Evolutionary conservation across 1,140 invertebrate genomes (phyloP).

Genomic region (Cecropterus lyciades): DNA sequence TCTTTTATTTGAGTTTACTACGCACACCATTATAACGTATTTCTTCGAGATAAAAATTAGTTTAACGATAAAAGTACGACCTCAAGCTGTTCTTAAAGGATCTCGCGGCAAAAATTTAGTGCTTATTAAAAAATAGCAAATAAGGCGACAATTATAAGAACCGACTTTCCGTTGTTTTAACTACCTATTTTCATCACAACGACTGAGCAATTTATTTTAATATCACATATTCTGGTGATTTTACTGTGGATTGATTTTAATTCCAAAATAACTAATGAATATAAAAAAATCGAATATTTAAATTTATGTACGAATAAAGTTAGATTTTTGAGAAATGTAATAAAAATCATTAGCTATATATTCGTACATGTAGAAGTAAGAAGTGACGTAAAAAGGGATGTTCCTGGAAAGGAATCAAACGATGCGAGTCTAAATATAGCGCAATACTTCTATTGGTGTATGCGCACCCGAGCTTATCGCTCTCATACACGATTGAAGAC

Average conservation of each 20-base stretch:
- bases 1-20: constrained; percentile 53
- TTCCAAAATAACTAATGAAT: neutral
- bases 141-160: too few species aligned
- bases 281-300: neutral
- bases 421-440: constrained; percentile 72
- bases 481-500: constrained; percentile 66
- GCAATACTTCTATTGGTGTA: constrained; percentile 54
- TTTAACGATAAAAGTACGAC: neutral
- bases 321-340: too few species aligned
- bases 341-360: too few species aligned
- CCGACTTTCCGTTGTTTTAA: too few species aligned
- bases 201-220: too few species aligned
- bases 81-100: neutral
- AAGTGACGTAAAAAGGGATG: constrained; percentile 48
- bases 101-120: neutral
- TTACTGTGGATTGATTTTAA: too few species aligned
- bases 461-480: constrained; percentile 74
- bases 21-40: neutral
- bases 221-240: too few species aligned
- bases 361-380: constrained; percentile 10
- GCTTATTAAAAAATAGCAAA: neutral
- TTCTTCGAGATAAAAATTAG: constrained; percentile 3
- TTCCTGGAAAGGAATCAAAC: constrained; percentile 54
- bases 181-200: too few species aligned
- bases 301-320: too few species aligned